phyloP scores from a whole-genome alignment of 2,113 vertebrate species.

The Hassar affinis region DNA sequence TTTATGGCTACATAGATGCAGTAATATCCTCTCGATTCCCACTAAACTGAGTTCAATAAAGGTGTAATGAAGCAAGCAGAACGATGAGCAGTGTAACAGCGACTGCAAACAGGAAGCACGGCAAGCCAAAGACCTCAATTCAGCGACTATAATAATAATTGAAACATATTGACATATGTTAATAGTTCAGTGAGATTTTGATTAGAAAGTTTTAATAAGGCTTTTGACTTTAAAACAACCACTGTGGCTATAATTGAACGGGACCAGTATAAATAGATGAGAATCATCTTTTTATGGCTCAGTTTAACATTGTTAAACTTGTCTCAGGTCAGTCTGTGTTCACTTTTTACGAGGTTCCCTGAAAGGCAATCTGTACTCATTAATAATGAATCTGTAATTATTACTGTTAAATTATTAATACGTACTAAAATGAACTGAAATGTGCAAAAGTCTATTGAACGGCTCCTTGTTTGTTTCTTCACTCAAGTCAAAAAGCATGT shows the following conservation, averaged over 20 bases:
- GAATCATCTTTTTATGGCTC: neutral
- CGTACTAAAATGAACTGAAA: neutral
- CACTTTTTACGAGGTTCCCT: neutral
- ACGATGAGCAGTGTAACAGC: neutral
- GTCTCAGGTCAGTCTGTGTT: neutral
- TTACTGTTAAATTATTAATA: slow-evolving; percentile 9
- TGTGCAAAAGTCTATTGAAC: neutral
- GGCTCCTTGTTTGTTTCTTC: neutral
- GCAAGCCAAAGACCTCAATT: neutral
- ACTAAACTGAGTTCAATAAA: slow-evolving; percentile 24
- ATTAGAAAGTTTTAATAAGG: neutral
- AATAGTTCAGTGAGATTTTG: neutral
- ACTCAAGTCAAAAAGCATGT: neutral
- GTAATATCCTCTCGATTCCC: slow-evolving; percentile 27
- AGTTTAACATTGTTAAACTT: neutral
- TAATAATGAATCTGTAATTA: neutral
- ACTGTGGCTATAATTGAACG: neutral
- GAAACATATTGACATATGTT: neutral
- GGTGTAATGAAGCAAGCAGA: slow-evolving; percentile 3
- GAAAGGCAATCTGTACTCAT: neutral
- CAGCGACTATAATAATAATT: neutral
- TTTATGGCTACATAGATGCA: slow-evolving; percentile 6
- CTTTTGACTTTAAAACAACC: neutral
- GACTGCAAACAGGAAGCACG: neutral
- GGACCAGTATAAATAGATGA: neutral